These are phyloP conservation scores for Drosophila sordidapex DNA, from an alignment of 2,888 invertebrate species.

Conservation along the genomic window DNA sequence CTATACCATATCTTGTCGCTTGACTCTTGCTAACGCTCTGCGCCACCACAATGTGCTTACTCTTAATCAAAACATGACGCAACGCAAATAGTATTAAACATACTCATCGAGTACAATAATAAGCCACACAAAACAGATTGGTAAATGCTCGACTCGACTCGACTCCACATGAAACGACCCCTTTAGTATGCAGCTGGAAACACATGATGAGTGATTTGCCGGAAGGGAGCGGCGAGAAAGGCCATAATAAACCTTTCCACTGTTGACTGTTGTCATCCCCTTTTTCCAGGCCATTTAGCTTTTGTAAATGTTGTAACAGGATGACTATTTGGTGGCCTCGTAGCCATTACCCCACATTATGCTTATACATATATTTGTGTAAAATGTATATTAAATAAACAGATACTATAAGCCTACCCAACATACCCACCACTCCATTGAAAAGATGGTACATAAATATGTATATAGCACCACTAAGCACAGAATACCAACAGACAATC, in stretches of 20 bases:
- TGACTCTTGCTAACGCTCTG: neutral
- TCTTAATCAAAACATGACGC: neutral
- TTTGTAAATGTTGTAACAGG: neutral
- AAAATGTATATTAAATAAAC: constrained; percentile 20
- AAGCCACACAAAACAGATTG: neutral
- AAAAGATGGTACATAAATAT: neutral
- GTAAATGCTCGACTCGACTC: neutral
- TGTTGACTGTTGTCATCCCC: neutral
- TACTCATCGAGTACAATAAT: neutral
- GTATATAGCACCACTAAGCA: neutral
- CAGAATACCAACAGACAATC: neutral
- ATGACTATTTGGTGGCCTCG: neutral
- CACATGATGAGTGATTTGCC: neutral
- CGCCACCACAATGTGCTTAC: constrained; percentile 1
- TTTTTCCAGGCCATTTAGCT: neutral
- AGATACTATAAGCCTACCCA: neutral
- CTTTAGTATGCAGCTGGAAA: neutral
- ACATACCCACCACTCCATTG: neutral
- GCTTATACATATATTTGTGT: constrained; percentile 20
- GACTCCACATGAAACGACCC: neutral
- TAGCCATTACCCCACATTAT: neutral
- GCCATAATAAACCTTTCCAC: neutral
- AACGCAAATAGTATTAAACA: constrained; percentile 2
- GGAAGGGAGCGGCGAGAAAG: neutral
- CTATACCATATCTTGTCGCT: neutral